Evolutionary conservation across 2,113 vertebrate genomes (phyloP).

Genomic region (Lophura nycthemera): DNA sequence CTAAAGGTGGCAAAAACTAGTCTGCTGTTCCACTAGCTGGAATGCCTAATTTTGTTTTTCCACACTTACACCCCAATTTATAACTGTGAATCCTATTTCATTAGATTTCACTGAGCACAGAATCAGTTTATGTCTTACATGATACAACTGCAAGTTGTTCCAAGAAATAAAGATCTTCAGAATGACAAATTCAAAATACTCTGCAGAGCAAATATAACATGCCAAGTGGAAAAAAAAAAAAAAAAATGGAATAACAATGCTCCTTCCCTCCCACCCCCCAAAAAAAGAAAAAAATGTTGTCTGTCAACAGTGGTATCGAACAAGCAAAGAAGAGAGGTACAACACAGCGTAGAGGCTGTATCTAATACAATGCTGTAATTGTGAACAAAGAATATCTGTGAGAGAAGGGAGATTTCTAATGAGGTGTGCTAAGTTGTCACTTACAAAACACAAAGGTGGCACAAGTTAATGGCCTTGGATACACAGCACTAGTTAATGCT

Average conservation of each 20-base stretch:
- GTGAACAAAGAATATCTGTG: neutral
- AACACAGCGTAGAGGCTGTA: neutral
- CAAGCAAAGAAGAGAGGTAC: neutral
- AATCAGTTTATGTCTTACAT: neutral
- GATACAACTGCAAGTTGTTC: neutral
- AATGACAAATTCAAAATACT: neutral
- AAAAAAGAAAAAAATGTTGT: neutral
- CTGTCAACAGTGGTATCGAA: neutral
- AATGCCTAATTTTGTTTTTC: neutral
- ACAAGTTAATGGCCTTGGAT: constrained; percentile 48
- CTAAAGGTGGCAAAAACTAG: neutral
- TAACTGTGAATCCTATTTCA: neutral
- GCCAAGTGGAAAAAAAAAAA: neutral
- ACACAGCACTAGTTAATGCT: constrained; percentile 27
- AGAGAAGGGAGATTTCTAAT: neutral
- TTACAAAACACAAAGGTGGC: constrained; percentile 13
- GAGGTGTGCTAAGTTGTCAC: neutral
- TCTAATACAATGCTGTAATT: neutral
- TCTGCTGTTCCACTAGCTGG: neutral
- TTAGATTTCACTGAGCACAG: neutral
- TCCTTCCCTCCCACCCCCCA: no score
- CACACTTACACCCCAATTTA: neutral
- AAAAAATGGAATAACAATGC: neutral
- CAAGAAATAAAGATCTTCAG: neutral
- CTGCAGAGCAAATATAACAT: neutral